Conservation (phyloP, 92 coral and sea anemone genomes). For the Virgularia gustaviana region DNA sequence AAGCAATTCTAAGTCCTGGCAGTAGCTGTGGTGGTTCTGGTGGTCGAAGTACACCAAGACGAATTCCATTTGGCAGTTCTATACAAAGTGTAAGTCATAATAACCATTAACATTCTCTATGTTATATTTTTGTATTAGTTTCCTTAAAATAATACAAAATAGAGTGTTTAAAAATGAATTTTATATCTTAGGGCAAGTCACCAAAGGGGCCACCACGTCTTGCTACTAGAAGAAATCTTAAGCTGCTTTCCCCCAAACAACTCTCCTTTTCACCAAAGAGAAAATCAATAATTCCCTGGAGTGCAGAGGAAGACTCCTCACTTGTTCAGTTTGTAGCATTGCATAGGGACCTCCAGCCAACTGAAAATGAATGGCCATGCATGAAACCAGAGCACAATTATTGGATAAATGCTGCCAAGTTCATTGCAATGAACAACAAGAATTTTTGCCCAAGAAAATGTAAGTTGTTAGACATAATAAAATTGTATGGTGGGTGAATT, state of each 20-base stretch:
- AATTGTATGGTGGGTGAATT: too few relatives aligned
- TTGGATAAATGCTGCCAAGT: constrained; percentile 34
- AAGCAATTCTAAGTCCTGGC: neutral
- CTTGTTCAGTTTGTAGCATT: constrained; percentile 46
- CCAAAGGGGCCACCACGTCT: neutral
- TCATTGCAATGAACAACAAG: neutral
- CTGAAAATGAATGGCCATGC: constrained; percentile 36
- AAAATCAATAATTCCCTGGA: constrained; percentile 30
- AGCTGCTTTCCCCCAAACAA: neutral
- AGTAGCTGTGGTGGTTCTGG: neutral
- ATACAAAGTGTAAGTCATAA: neutral
- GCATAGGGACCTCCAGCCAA: constrained; percentile 28
- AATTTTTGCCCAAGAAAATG: neutral
- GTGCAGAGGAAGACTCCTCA: constrained; percentile 31
- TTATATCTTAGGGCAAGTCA: too few relatives aligned
- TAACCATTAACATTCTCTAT: neutral
- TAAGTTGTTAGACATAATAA: neutral
- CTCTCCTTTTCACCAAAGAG: constrained; percentile 17
- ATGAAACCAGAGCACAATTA: constrained; percentile 31
- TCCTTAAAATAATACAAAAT: too few relatives aligned
- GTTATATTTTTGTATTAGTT: neutral
- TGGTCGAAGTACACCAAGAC: neutral
- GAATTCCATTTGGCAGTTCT: neutral
- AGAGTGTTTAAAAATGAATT: too few relatives aligned
- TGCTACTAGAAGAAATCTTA: neutral